Base-by-base conservation (phyloP, 2,888 invertebrate genomes). In the Acleris cristana region DNA sequence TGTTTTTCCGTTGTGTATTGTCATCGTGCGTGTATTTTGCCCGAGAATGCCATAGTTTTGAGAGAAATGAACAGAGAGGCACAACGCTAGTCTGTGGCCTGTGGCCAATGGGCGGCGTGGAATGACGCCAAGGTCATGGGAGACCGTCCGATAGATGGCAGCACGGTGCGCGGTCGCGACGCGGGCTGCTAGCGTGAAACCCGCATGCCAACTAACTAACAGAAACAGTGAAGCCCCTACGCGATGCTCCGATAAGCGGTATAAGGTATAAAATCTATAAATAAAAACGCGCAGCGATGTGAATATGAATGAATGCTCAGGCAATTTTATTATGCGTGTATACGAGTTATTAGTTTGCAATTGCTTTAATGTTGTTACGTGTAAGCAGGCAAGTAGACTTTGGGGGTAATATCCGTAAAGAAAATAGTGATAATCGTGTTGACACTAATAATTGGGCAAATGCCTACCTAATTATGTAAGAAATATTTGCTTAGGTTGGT, bases 221-320 rank as follows among this genome's bases (percentile, higher is more conserved):
- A 76, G 75, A 74, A 57, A 56, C 52, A 72, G 64, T 52, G 75
- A 75, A 75, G 76, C 75, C 79, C 76, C 78, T 76, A 75, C 83
- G 80, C 81, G 89, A 89, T 89, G 90, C 86, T 84, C 85, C 89
- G 92, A 92, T 92, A 91, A 91, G 90, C 88, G 83, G 86, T 88
- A 86, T 85, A 87, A 85, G 83, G 88, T 89, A 88, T 89, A 67
- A 67, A 67, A 58, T 67, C 62, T 67, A 67, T 67, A 88, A 87
- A 89, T 87, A 90, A 88, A 88, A 89, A 87, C 83, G 82, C 78
- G 74, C 78, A 79, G 81, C 81, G 80, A 79, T 81, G 82, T 83
- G 88, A 88, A 88, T 90, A 85, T 86, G 86, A 90, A 88, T 90
- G 87, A 88, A 87, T 85, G 80, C 80, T 72, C 73, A 73, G 65